phyloP scores from a whole-genome alignment of 1,140 invertebrate species.

The Microvelia longipes region DNA sequence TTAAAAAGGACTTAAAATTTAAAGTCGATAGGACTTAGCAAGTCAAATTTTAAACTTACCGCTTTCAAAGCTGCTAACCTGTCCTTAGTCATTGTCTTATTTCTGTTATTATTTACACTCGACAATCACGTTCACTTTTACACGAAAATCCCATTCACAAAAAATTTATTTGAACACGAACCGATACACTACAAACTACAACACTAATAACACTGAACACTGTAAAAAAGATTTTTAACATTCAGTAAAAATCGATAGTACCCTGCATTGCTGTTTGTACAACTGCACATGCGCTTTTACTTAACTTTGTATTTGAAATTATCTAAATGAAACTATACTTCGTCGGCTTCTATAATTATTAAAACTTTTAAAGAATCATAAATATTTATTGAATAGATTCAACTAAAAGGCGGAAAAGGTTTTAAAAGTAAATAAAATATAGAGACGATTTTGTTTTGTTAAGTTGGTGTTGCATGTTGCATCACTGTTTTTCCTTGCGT shows the following conservation, averaged over 20 bases:
- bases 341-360: no score
- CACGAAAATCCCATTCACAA: slow-evolving; percentile 61
- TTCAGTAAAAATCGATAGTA: slow-evolving; percentile 58
- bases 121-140: slow-evolving; percentile 40
- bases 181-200: slow-evolving; percentile 47
- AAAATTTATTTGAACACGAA: no score
- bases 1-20: no score
- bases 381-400: no score
- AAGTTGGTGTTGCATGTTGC: not conserved
- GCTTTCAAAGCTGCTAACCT: slow-evolving; percentile 90
- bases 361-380: no score
- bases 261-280: slow-evolving; percentile 45
- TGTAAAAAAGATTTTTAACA: no score
- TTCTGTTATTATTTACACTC: slow-evolving; percentile 40
- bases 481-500: not conserved
- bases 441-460: not conserved
- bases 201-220: slow-evolving; percentile 42
- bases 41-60: slow-evolving; percentile 42
- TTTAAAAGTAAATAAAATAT: no score
- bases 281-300: slow-evolving; percentile 33
- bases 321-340: no score
- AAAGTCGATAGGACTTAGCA: not conserved
- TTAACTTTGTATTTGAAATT: no score
- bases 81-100: slow-evolving; percentile 84
- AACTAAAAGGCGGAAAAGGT: no score